Evolutionary conservation across 2,113 vertebrate genomes (phyloP).

Genomic region (Ptyas mucosa): DNA sequence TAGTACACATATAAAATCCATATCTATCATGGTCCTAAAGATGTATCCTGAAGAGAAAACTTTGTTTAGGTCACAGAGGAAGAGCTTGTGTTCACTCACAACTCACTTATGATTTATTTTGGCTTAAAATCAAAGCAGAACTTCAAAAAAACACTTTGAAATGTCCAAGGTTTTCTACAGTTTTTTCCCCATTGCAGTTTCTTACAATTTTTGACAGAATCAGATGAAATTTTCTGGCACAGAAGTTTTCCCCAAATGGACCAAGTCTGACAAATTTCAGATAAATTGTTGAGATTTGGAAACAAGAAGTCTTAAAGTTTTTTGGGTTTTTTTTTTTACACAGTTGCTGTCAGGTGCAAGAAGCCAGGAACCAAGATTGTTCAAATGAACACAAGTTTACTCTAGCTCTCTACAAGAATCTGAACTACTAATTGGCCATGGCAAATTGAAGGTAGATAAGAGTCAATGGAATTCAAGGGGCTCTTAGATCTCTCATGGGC

Average conservation of each 20-base stretch:
- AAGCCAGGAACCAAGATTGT: neutral
- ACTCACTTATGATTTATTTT: neutral
- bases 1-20: neutral
- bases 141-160: neutral
- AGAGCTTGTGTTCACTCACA: neutral
- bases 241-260: neutral
- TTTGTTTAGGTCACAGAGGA: neutral
- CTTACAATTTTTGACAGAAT: neutral
- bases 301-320: neutral
- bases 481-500: neutral
- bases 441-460: neutral
- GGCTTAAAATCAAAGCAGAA: neutral
- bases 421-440: neutral
- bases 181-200: neutral
- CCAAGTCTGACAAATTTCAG: neutral
- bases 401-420: neutral
- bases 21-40: neutral
- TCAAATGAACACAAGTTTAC: neutral
- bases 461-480: neutral
- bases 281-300: neutral
- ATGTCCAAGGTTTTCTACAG: neutral
- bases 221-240: neutral
- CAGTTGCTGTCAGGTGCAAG: neutral
- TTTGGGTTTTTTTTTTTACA: neutral
- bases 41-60: neutral